Evolutionary conservation across 1,140 invertebrate species (phyloP).

Genomic region (Lysiphlebus fabarum): DNA sequence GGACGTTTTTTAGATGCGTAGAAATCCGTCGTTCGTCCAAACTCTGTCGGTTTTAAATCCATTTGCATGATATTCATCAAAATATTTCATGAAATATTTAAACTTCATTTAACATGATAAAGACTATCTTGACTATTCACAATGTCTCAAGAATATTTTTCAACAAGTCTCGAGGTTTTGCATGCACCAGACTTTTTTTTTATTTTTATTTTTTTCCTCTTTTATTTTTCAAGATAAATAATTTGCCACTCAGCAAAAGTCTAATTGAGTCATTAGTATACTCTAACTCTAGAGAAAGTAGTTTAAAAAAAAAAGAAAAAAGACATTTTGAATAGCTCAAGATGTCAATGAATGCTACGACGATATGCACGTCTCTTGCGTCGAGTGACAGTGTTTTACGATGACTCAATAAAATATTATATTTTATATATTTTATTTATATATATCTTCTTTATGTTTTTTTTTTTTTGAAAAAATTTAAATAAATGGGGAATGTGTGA

Average conservation of each 20-base stretch:
- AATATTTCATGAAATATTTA: slow-evolving; percentile 4
- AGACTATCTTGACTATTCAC: neutral
- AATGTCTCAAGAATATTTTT: slow-evolving; percentile 5
- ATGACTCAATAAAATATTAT: slow-evolving; percentile 7
- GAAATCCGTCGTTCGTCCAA: slow-evolving; percentile 9
- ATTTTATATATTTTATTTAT: neutral
- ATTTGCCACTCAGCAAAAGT: too few species aligned
- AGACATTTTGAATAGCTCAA: neutral
- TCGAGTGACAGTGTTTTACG: slow-evolving; percentile 10
- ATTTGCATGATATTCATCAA: slow-evolving; percentile 10
- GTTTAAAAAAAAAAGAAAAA: neutral
- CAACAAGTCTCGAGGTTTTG: slow-evolving; percentile 8
- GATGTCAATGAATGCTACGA: slow-evolving; percentile 10
- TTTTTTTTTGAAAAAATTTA: too few species aligned
- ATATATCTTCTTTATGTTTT: too few species aligned
- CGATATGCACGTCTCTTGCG: slow-evolving; percentile 14
- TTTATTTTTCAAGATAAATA: too few species aligned
- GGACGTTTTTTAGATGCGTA: slow-evolving; percentile 7
- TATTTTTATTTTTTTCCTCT: neutral
- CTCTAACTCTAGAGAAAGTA: slow-evolving; percentile 4
- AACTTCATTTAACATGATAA: neutral
- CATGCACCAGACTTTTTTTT: slow-evolving; percentile 16
- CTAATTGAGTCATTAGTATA: too few species aligned
- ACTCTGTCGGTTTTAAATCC: slow-evolving; percentile 16
- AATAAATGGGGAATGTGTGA: neutral